Percentiles rank a stretch among this genome's conserved stretches.
phyloP scores from a whole-genome alignment of 1,140 invertebrate species.

The Eulimnadia texana region DNA sequence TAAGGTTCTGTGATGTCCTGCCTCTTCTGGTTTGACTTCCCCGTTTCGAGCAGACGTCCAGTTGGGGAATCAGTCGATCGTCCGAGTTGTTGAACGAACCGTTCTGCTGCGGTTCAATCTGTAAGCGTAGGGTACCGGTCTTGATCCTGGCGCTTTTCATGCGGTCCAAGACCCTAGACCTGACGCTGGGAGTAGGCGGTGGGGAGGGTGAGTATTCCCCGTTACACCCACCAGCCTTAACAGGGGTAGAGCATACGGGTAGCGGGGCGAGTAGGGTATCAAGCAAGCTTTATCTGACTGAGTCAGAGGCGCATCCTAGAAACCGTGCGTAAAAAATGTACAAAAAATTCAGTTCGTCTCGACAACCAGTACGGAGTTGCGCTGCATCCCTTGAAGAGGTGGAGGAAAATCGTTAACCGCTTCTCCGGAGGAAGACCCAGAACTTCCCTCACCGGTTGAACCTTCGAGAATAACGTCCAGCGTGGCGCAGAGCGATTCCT shows the following conservation, averaged over 20 bases:
- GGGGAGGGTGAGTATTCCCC: neutral
- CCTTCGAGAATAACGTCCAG: constrained; percentile 6
- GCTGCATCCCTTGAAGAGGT: constrained; percentile 40
- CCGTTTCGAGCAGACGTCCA: neutral
- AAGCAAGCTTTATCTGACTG: constrained; percentile 25
- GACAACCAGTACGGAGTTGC: constrained; percentile 49
- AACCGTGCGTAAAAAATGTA: constrained; percentile 34
- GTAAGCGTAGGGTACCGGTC: neutral
- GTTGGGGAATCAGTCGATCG: neutral
- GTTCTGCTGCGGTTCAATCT: constrained; percentile 12
- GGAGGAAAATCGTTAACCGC: neutral
- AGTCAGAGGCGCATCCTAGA: constrained; percentile 21
- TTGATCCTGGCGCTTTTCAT: neutral
- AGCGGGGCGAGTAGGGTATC: constrained; percentile 25
- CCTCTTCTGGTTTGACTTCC: constrained; percentile 20
- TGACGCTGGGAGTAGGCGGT: neutral
- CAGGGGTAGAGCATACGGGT: constrained; percentile 17
- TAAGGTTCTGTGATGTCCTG: constrained; percentile 35
- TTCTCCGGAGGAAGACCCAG: neutral
- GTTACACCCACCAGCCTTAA: neutral
- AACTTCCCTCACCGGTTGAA: neutral
- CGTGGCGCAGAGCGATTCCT: constrained; percentile 26
- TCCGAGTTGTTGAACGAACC: neutral
- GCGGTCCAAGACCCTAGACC: constrained; percentile 1
- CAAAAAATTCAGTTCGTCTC: constrained; percentile 45